A percentile compares a stretch with the other conserved stretches of the same genome.
These are phyloP conservation scores for Silurus meridionalis DNA, from an alignment of 2,113 vertebrate genomes.

Conservation along the genomic window DNA sequence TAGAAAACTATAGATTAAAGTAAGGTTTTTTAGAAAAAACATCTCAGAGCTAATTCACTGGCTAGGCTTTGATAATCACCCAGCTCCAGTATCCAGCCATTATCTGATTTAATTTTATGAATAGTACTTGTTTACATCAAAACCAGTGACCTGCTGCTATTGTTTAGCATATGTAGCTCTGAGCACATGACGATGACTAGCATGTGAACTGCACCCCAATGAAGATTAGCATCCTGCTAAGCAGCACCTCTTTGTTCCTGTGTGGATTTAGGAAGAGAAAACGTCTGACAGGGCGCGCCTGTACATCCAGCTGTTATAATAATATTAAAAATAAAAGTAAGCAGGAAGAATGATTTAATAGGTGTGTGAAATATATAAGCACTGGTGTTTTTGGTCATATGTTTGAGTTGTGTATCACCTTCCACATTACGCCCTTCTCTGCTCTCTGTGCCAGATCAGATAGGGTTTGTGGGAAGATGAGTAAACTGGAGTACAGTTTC, in stretches of 20 bases:
- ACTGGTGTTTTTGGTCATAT: conserved; percentile 15
- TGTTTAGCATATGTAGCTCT: background rate
- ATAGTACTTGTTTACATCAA: background rate
- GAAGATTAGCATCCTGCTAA: background rate
- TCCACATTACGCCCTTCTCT: conserved; percentile 18
- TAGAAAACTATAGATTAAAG: background rate
- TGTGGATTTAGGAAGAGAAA: conserved; percentile 31
- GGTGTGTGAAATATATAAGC: conserved; percentile 19
- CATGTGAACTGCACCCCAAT: background rate
- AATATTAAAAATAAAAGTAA: conserved; percentile 32
- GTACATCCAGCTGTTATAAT: conserved; percentile 25
- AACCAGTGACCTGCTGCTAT: background rate
- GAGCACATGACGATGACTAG: background rate
- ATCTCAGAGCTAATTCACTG: background rate
- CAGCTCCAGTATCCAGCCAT: background rate
- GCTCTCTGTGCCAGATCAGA: conserved; percentile 31
- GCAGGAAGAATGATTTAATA: conserved; percentile 27
- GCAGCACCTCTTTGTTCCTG: conserved; percentile 11
- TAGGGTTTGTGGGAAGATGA: conserved; percentile 24
- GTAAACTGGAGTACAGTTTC: conserved; percentile 14
- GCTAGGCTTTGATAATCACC: background rate
- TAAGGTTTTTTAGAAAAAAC: background rate
- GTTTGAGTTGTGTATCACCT: conserved; percentile 9
- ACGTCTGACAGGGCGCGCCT: conserved; percentile 6
- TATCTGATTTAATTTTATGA: background rate